These are phyloP conservation scores for Spondyliosoma cantharus DNA, from an alignment of 2,797 vertebrate species.

Conservation along the genomic window DNA sequence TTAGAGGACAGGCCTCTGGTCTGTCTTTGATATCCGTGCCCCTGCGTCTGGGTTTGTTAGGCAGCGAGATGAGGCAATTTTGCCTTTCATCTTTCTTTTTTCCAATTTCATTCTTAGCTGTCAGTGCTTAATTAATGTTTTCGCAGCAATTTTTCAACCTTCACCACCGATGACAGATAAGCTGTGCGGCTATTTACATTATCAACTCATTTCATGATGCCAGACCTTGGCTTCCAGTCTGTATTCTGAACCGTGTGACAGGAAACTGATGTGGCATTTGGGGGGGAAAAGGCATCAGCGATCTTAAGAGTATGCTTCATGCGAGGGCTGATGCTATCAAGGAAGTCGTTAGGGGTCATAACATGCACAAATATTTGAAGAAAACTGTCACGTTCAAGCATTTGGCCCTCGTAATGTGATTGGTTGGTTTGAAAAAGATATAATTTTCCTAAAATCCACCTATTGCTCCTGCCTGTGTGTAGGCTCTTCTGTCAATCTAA, in stretches of 20 bases:
- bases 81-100: constrained; percentile 74
- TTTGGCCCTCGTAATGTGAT: constrained; percentile 30
- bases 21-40: constrained; percentile 73
- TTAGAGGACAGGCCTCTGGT: constrained; percentile 64
- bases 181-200: constrained; percentile 66
- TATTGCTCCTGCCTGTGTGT: constrained; percentile 10
- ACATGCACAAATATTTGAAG: constrained; percentile 42
- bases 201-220: constrained; percentile 60
- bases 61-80: constrained; percentile 71
- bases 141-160: constrained; percentile 73
- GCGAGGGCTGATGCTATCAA: constrained; percentile 55
- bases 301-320: constrained; percentile 33
- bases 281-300: constrained; percentile 35
- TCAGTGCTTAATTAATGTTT: constrained; percentile 80
- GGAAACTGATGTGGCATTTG: constrained; percentile 69
- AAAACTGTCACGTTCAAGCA: constrained; percentile 42
- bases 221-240: constrained; percentile 60
- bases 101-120: constrained; percentile 67
- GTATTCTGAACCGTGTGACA: constrained; percentile 52
- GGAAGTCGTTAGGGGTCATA: constrained; percentile 52
- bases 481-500: constrained; percentile 21
- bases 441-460: constrained; percentile 40
- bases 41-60: constrained; percentile 68
- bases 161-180: constrained; percentile 68
- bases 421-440: constrained; percentile 25